A percentile compares a stretch with the other conserved stretches of the same genome.
Evolutionary conservation across 2,888 invertebrate genomes (phyloP).

Genomic region (Lithophane semibrunnea): DNA sequence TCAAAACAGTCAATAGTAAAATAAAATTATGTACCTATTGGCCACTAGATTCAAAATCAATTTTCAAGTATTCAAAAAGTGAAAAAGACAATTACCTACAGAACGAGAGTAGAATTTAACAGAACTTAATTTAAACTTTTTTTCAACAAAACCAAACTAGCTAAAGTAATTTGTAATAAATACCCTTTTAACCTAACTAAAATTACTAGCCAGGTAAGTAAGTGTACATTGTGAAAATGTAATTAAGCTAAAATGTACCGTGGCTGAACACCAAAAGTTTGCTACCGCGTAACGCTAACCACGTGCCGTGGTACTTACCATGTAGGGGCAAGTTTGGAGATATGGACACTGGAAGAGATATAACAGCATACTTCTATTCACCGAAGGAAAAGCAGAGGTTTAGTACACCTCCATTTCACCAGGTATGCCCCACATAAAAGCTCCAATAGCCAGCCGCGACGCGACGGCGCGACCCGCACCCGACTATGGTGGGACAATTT

Average conservation of each 20-base stretch:
- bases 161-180: conserved; percentile 58
- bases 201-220: conserved; percentile 59
- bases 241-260: conserved; percentile 80
- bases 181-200: conserved; percentile 43
- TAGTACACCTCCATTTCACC: background rate
- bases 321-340: conserved; percentile 59
- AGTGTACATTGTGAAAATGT: conserved; percentile 72
- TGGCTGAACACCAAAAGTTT: conserved; percentile 77
- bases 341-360: conserved; percentile 48
- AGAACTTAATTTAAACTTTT: conserved; percentile 1
- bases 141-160: conserved; percentile 25
- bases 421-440: background rate
- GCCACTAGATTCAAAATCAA: background rate
- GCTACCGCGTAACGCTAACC: conserved; percentile 75
- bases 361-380: background rate
- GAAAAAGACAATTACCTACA: conserved; percentile 9
- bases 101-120: background rate
- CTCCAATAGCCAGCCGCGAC: no score
- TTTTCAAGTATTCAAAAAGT: background rate
- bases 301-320: conserved; percentile 73
- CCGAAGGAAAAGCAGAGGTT: no score
- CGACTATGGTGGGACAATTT: no score
- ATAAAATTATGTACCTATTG: background rate
- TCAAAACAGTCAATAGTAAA: background rate
- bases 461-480: no score